These are phyloP conservation scores for Megastigmus dorsalis DNA, from an alignment of 2,888 invertebrate genomes.

Conservation along the genomic window DNA sequence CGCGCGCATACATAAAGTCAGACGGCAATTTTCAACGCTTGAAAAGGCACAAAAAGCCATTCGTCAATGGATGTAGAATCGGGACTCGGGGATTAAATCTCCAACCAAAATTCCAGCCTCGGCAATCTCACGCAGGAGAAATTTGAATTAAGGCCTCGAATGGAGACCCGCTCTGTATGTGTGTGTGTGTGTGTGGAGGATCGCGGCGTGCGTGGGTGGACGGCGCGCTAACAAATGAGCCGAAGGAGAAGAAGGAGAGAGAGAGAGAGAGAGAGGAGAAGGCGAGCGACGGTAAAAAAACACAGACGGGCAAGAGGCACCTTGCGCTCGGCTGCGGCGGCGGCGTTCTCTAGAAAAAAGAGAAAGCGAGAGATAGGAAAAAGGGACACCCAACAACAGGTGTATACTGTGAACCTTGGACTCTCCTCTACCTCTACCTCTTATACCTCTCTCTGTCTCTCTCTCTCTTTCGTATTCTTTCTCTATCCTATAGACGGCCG, in stretches of 20 bases:
- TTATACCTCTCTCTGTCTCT: background rate
- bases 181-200: too few relatives aligned
- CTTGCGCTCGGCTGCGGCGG: slow-evolving; percentile 12
- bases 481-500: background rate
- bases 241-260: slow-evolving; percentile 21
- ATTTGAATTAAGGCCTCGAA: slow-evolving; percentile 28
- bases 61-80: slow-evolving; percentile 15
- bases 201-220: slow-evolving; percentile 43
- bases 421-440: slow-evolving; percentile 25
- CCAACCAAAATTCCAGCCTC: slow-evolving; percentile 20
- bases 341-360: slow-evolving; percentile 20
- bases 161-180: slow-evolving; percentile 42
- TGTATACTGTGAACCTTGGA: slow-evolving; percentile 56
- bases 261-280: slow-evolving; percentile 16
- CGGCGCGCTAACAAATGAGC: slow-evolving; percentile 60
- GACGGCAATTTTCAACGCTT: too few relatives aligned
- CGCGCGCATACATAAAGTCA: too few relatives aligned
- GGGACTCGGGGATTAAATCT: slow-evolving; percentile 38
- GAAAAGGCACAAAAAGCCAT: too few relatives aligned
- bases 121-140: slow-evolving; percentile 3
- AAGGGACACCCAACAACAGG: slow-evolving; percentile 57
- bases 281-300: background rate
- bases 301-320: too few relatives aligned
- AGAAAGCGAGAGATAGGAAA: slow-evolving; percentile 41
- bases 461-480: slow-evolving; percentile 9